Percentiles rank a stretch among this genome's conserved stretches.
Conservation (phyloP, 2,797 vertebrate species). For the Dryobates pubescens region DNA sequence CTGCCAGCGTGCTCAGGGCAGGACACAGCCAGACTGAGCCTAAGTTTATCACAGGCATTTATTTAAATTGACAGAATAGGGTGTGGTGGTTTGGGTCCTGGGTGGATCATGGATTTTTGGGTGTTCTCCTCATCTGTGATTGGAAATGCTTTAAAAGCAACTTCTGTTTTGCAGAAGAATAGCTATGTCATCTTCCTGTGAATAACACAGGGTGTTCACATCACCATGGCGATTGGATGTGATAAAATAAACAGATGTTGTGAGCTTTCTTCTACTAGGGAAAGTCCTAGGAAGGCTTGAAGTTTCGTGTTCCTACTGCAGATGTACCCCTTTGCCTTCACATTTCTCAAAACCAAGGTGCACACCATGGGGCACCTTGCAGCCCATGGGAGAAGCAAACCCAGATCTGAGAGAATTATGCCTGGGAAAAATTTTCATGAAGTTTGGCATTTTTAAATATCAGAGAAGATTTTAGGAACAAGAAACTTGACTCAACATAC, state of each 20-base stretch:
- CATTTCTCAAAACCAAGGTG: neutral
- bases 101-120: conserved; percentile 23
- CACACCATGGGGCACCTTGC: neutral
- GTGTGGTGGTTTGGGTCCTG: conserved; percentile 16
- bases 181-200: conserved; percentile 69
- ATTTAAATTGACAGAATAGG: conserved; percentile 27
- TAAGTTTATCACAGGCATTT: neutral
- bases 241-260: conserved; percentile 67
- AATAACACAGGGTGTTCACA: conserved; percentile 65
- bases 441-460: neutral
- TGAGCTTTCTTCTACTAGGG: neutral
- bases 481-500: neutral
- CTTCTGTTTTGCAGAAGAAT: conserved; percentile 67
- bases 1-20: neutral
- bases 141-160: conserved; percentile 67
- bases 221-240: conserved; percentile 58
- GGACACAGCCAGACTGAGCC: neutral
- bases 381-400: neutral
- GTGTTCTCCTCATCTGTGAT: conserved; percentile 62
- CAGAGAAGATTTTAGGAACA: neutral
- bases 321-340: neutral
- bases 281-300: neutral
- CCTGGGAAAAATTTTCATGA: neutral
- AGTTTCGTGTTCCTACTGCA: neutral
- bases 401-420: neutral